Base-by-base conservation (phyloP, 2,888 invertebrate species). In the Phengaris arion region DNA sequence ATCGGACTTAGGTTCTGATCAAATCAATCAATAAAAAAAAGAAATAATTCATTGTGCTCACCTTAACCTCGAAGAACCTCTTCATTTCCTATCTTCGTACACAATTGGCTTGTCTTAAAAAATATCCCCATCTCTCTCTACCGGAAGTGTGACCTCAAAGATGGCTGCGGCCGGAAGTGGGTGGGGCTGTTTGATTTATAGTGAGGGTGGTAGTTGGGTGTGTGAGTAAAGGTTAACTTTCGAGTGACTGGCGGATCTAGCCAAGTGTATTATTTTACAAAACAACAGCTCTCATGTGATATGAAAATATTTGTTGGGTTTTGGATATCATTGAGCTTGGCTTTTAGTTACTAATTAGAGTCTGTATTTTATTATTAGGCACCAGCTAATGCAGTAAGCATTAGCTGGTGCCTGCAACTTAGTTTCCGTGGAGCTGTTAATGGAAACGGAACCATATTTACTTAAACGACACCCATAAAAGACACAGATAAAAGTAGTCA, bases 81-180 rank as follows among this genome's bases (percentile, higher is more conserved):
- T 48, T 48, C 1, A 48, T 6, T 10, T 59, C 10, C 2, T 15
- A 59, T 59, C 22, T 59, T 59, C 22, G 15, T 9, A 22, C 22
- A 48, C 48, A 7, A 5, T 8, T 48, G 48, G 8, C 4, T 46
- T n/a, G 48, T 15, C 51, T 70, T 15, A 74, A 77, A 22, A 78
- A 78, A 72, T 68, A 75, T 87, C 86, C 81, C 85, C 81, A 69
- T 80, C 81, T 83, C 85, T 79, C 85, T 77, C 85, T 74, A 74
- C 86, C 91, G 92, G 92, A 91, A 89, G 83, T 92, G 89, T 91
- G 90, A 90, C 85, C 86, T 92, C 92, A 93, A 93, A 93, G 90
- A 93, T 93, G 93, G 93, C 91, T 89, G 90, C 93, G 89, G 88
- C 87, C 86, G 90, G 87, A 89, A 83, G 86, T 91, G 89, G 93